Conservation (phyloP, 2,113 vertebrate genomes). For the Mystacornis crossleyi region DNA sequence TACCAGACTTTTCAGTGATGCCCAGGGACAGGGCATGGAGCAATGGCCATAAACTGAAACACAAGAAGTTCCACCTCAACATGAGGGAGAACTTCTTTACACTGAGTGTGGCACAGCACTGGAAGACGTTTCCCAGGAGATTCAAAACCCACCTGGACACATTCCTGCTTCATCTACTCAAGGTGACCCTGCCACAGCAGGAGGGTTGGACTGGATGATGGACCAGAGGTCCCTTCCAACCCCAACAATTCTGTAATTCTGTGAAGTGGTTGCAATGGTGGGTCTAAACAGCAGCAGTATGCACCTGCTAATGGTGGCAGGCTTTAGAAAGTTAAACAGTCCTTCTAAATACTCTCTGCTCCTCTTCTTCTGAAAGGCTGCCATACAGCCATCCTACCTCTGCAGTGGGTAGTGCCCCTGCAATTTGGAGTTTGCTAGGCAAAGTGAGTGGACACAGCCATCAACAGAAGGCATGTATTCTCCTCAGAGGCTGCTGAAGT, state of each 20-base stretch:
- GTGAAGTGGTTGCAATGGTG: not conserved
- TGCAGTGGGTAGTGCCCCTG: not conserved
- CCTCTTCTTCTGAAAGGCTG: not conserved
- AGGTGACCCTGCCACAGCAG: not conserved
- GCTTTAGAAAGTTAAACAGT: not conserved
- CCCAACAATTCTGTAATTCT: not conserved
- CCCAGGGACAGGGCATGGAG: not conserved
- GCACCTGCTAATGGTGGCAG: not conserved
- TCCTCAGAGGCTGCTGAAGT: not conserved
- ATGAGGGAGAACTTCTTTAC: not conserved
- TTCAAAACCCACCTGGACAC: not conserved
- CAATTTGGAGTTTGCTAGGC: not conserved
- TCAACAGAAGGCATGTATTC: not conserved
- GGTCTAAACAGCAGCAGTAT: not conserved
- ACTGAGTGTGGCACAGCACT: not conserved
- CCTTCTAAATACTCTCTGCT: not conserved
- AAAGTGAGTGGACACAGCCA: not conserved
- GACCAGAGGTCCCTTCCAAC: not conserved
- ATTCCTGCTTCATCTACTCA: not conserved
- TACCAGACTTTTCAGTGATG: not conserved
- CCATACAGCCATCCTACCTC: not conserved
- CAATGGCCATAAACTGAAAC: not conserved
- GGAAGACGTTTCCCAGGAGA: not conserved
- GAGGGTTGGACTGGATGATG: not conserved
- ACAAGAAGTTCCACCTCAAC: not conserved